Evolutionary conservation across 2,113 vertebrate genomes (phyloP), one percentile per base, ranked within the genome.

Genomic region (Campylorhamphus procurvoides): DNA sequence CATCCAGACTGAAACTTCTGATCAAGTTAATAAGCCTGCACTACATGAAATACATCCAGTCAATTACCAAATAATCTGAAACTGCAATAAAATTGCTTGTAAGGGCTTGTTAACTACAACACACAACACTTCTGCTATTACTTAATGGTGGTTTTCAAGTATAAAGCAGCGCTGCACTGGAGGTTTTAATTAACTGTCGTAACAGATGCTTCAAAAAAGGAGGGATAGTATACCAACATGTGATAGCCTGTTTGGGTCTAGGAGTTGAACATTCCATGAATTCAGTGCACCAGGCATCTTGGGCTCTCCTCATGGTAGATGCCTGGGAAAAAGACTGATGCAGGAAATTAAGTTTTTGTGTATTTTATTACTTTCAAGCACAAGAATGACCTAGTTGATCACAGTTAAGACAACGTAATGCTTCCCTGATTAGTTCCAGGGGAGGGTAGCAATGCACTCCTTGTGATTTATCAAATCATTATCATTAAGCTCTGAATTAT

Each of bases 81-180:
- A 56, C 31, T 56, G 53, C 33, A 33, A 33, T 56, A 56, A 56
- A 56, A 20, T 56, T 33, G 31, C 53, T 33, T 60, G 97, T 98
- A 94, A 98, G 91, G 88, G 14, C 50, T 86, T 49, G 35, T 49
- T 44, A 87, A 56, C 28, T 82, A 63, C 27, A 81, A 55, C 31
- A 49, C 14, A 44, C 28, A 64, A 69, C 33, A 82, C 31, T 60
- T 67, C 44, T 56, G 56, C 33, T 82, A 56, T 71, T 63, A 28
- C 56, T 87, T 92, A 87, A 87, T 37, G 28, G 42, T 49, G 17
- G 19, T 69, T 55, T 77, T 77, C 29, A 63, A 58, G 23, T 35
- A 35, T 58, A 58, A 58, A 58, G 56, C 20, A 58, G 56, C 13
- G 23, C 33, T 58, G 33, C 42, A 79, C n/a, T 58, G 49, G 31